Conservation (phyloP, 2,888 invertebrate species). For the Apamea crenata region DNA sequence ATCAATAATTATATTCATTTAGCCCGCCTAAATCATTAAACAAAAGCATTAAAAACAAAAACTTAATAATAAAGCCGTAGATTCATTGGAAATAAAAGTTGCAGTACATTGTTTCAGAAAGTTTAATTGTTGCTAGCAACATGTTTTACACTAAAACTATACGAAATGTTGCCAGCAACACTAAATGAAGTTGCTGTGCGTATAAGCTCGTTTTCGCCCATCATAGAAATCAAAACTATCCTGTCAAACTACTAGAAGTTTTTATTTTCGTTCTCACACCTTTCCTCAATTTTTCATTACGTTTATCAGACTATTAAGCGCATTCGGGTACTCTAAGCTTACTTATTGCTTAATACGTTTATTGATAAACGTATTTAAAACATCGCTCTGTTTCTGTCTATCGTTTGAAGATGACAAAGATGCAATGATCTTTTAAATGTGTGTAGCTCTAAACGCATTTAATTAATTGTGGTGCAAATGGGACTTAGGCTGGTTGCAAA, state of each 20-base stretch:
- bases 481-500: too few relatives aligned
- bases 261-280: too few relatives aligned
- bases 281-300: too few relatives aligned
- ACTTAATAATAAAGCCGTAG: not conserved
- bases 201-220: not conserved
- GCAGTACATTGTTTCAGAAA: not conserved
- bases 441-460: not conserved
- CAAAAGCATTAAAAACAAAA: conserved; percentile 1
- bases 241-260: too few relatives aligned
- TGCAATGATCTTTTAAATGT: not conserved
- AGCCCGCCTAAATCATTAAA: too few relatives aligned
- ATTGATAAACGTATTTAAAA: not conserved
- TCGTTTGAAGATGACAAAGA: not conserved
- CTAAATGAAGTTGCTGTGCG: not conserved
- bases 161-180: not conserved
- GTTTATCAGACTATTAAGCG: too few relatives aligned
- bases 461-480: not conserved
- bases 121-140: not conserved
- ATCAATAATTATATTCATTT: not conserved
- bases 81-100: conserved; percentile 3
- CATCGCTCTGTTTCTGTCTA: not conserved
- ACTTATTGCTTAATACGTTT: too few relatives aligned
- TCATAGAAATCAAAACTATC: not conserved
- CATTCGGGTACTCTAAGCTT: too few relatives aligned
- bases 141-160: not conserved